Conservation (phyloP, 2,888 invertebrate genomes). For the Galerucella nymphaeae region DNA sequence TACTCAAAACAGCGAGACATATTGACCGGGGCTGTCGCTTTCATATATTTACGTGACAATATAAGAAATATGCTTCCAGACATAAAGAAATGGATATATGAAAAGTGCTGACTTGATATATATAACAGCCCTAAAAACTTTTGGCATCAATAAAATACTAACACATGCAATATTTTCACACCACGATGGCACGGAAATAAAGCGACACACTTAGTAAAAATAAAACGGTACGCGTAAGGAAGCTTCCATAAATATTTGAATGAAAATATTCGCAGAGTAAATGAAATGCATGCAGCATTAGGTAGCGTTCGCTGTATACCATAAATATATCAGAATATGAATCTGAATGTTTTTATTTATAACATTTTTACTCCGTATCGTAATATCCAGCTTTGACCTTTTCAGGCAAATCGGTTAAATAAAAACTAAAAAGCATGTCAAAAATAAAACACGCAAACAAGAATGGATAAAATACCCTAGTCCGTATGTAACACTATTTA, state of each 20-base stretch:
- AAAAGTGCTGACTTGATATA: constrained; percentile 39
- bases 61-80: constrained; percentile 34
- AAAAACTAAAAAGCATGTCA: neutral
- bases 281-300: constrained; percentile 55
- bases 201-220: constrained; percentile 55
- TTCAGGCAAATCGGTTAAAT: neutral
- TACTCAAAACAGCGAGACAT: constrained; percentile 18
- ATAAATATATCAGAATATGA: constrained; percentile 57
- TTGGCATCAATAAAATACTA: constrained; percentile 50
- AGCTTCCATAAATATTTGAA: constrained; percentile 49
- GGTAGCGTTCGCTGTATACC: constrained; percentile 48
- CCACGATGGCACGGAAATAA: constrained; percentile 15
- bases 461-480: too few species aligned
- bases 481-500: too few species aligned
- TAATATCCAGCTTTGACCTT: constrained; percentile 3
- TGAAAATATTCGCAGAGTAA: constrained; percentile 54
- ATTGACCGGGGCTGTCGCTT: constrained; percentile 13
- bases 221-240: constrained; percentile 56
- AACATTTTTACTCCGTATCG: neutral
- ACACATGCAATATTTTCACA: constrained; percentile 48
- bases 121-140: constrained; percentile 38
- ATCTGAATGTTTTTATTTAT: constrained; percentile 5
- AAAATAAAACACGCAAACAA: too few species aligned
- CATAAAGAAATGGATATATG: constrained; percentile 33
- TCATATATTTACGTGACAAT: constrained; percentile 23